Evolutionary conservation across 2,888 invertebrate species (phyloP).

Genomic region (Synergus umbraculus): DNA sequence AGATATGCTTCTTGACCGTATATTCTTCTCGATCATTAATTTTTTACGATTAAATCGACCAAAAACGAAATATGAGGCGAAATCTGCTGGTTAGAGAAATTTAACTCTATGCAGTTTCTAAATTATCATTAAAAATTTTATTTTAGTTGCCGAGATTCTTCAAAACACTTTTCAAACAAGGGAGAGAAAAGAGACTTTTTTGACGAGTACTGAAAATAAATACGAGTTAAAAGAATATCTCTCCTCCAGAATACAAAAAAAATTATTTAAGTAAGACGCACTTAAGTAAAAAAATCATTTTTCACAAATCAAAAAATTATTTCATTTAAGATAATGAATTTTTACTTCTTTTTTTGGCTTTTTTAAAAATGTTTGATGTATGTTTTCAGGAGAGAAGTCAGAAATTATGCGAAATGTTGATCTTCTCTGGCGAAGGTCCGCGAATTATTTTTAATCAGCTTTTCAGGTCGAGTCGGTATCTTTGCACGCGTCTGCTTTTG

Average conservation of each 20-base stretch:
- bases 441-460: slow-evolving; percentile 33
- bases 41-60: background rate
- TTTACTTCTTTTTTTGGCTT: background rate
- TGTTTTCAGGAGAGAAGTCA: background rate
- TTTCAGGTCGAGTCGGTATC: slow-evolving; percentile 28
- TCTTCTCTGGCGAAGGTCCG: slow-evolving; percentile 26
- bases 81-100: background rate
- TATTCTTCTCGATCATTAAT: background rate
- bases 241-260: too few relatives aligned
- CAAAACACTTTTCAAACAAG: too few relatives aligned
- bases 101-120: background rate
- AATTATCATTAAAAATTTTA: too few relatives aligned
- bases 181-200: too few relatives aligned
- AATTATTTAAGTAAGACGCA: too few relatives aligned
- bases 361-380: background rate
- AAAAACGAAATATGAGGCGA: background rate
- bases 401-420: slow-evolving; percentile 24
- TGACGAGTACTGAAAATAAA: too few relatives aligned
- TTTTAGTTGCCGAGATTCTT: too few relatives aligned
- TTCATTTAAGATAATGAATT: background rate
- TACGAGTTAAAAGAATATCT: too few relatives aligned
- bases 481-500: slow-evolving; percentile 29
- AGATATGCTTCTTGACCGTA: background rate
- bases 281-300: too few relatives aligned
- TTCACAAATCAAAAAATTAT: background rate